Base-by-base conservation (phyloP, 1,140 invertebrate species). In the Augochlora pura region DNA sequence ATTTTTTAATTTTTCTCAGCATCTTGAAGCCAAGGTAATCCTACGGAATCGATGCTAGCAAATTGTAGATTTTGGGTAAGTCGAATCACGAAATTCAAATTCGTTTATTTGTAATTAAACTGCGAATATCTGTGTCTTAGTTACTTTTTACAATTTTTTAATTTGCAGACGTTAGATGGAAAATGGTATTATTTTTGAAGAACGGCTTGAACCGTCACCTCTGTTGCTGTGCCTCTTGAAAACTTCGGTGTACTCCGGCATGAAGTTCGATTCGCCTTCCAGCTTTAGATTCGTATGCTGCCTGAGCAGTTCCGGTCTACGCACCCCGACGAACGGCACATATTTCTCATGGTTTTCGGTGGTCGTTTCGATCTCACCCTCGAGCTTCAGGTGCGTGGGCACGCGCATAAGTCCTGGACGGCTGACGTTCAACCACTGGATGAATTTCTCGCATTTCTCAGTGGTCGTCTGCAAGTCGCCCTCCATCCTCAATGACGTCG, bases 301-400 rank as follows among this genome's bases (percentile, higher is more conserved):
- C 49, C 90, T 88, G 10, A 93, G 82, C 38, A 90, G 75, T 77
- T 93, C 92, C 0, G 92, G 91, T 83, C 91, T 91, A 74, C 87
- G 86, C 0, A 85, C 90, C 0, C 91, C 90, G 7, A 92, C 80
- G 54, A 92, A 94, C 8, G 93, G 90, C 1, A 93, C 84, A 84
- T 93, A 94, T 60, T 94, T 92, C 14, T 94, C 93, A n/a, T 92
- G 90, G 82, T 91, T 94, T 86, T 94, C 94, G 6, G 94, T 94
- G 9, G 88, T 86, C 5, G 86, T 92, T 76, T 94, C 91, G 32
- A 94, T 80, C 38, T 93, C 90, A 52, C 94, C 94, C 82, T 94
- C 93, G 14, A 94, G 85, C 75, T 93, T 93, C 49, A 94, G 84
- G 70, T 93, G 87, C 9, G 93, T 93, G 1, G 92, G 91, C 27